phyloP scores from a whole-genome alignment of 2,113 vertebrate genomes.

The Sterna hirundo region DNA sequence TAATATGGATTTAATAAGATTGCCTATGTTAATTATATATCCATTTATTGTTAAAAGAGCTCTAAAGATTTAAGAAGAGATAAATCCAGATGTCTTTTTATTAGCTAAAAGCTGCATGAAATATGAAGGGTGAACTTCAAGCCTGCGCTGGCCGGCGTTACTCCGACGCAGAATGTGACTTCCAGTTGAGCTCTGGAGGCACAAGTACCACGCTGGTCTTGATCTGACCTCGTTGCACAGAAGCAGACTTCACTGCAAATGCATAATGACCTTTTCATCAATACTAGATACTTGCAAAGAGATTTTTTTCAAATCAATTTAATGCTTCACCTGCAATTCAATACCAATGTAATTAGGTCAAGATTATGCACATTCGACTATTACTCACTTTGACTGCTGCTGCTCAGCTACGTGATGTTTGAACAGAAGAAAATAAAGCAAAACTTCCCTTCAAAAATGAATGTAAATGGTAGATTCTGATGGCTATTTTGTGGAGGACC shows the following conservation, averaged over 20 bases:
- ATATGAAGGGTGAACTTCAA: neutral
- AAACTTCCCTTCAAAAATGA: neutral
- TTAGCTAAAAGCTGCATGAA: neutral
- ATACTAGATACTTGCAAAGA: neutral
- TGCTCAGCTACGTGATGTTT: neutral
- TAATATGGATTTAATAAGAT: constrained; percentile 11
- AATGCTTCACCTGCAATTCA: constrained; percentile 38
- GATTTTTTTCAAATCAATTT: neutral
- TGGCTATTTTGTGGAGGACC: neutral
- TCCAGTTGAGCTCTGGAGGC: neutral
- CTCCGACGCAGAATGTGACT: neutral
- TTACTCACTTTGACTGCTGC: neutral
- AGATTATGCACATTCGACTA: neutral
- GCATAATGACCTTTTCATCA: constrained; percentile 18
- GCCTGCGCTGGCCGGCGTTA: fast-evolving
- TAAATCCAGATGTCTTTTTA: neutral
- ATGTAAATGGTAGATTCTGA: neutral
- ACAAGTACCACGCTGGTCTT: neutral
- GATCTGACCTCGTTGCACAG: neutral
- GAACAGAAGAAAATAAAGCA: neutral
- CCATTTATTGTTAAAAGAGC: constrained; percentile 7
- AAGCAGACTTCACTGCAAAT: neutral
- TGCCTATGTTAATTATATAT: neutral
- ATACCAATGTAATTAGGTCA: constrained; percentile 5
- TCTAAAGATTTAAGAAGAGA: constrained; percentile 12